Conservation (phyloP, 2,113 vertebrate species). For the Fulica atra region DNA sequence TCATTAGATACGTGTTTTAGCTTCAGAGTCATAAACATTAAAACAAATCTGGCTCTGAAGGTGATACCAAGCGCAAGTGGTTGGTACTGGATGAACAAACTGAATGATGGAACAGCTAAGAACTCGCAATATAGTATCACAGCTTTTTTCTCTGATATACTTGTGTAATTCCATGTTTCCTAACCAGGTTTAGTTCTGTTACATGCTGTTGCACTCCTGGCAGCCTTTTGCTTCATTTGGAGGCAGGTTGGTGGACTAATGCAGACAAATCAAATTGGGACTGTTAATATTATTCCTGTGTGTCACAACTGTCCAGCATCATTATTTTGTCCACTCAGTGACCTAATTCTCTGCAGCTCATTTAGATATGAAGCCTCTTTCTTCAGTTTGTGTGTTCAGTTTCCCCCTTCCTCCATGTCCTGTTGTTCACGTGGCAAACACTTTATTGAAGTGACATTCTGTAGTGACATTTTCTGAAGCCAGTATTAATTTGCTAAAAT, state of each 20-base stretch:
- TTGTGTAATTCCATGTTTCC: not conserved
- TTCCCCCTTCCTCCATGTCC: not conserved
- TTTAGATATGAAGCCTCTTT: not conserved
- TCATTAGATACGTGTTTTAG: not conserved
- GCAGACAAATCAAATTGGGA: not conserved
- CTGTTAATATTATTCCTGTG: not conserved
- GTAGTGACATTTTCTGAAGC: not conserved
- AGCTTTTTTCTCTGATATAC: not conserved
- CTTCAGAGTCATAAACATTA: not conserved
- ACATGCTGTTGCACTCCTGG: not conserved
- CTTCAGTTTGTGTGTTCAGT: not conserved
- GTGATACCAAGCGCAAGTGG: not conserved
- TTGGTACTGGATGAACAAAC: not conserved
- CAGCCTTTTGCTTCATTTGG: not conserved
- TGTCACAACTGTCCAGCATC: not conserved
- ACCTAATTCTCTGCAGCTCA: not conserved
- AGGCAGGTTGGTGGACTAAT: not conserved
- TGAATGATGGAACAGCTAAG: not conserved
- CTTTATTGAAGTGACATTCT: not conserved
- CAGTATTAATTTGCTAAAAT: not conserved
- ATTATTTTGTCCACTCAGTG: not conserved
- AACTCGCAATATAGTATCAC: rapidly evolving
- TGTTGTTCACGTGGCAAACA: not conserved
- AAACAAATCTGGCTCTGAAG: not conserved
- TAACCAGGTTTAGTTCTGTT: not conserved